Evolutionary conservation across 2,113 vertebrate genomes (phyloP), one percentile per base, ranked within the genome.

Genomic region (Chitala chitala): DNA sequence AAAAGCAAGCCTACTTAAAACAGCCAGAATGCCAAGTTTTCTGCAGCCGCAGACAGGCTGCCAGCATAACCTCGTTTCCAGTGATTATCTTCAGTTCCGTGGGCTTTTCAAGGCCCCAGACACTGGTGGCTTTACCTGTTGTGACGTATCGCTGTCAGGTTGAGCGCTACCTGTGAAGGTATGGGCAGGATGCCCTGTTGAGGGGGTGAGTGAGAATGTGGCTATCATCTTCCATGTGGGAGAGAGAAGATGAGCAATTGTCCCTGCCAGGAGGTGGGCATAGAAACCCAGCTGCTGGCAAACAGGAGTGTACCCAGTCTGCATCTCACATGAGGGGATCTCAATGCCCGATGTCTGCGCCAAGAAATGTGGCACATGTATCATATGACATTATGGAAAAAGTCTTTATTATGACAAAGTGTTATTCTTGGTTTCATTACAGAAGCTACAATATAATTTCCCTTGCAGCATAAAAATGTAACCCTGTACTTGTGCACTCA

Each of bases 61-160:
- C 46, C 24, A 48, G 10, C 40, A 7, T 8, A 12, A 9, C 63
- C 36, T 66, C 63, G 36, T 68, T 48, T 68, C 7, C 44, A 48
- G 46, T 46, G 10, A 20, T 26, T 68, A 48, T 68, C 36, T 29
- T 68, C 64, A 31, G 2, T n/a, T 55, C 53, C n/a, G 6, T n/a
- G 15, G 38, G 42, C 24, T 42, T 15, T 26, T 68, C 40, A 68
- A 68, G 42, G n/a, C 64, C 46, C 22, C 20, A 46, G 40, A 48
- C 64, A 68, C 42, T 20, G 64, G 64, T 42, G 29, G 64, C 24
- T 42, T 68, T 48, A 68, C 64, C 42, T 68, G 64, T 68, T 68
- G 64, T 46, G 29, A 26, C 38, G 26, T 68, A 48, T 68, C 64
- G 26, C 64, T 44, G 64, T 63, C 59, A 63, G 31, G 38, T 63